A percentile compares a stretch with the other conserved stretches of the same genome.
Conservation (phyloP, 2,888 invertebrate species). For the Caenorhabditis becei region DNA sequence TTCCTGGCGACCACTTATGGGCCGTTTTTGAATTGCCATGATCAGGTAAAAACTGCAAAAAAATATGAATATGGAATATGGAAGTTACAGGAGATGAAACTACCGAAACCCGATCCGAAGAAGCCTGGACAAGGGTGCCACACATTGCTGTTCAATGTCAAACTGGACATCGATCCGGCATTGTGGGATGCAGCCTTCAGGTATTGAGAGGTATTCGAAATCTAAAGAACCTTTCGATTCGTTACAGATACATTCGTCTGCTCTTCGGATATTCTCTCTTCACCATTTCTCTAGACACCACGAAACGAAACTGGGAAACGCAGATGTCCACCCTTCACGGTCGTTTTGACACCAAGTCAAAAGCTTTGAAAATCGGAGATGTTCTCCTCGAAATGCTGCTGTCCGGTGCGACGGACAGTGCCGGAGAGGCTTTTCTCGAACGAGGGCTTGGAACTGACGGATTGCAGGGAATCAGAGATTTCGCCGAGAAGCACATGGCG, state of each 20-base stretch:
- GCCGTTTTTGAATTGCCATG: conserved; percentile 38
- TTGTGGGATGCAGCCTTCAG: conserved; percentile 51
- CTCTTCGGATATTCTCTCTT: conserved; percentile 33
- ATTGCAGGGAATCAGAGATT: conserved; percentile 18
- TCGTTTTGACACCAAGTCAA: conserved; percentile 44
- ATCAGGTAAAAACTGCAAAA: background rate
- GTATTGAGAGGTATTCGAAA: no score
- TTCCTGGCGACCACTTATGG: conserved; percentile 40
- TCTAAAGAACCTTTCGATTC: no score
- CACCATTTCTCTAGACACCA: conserved; percentile 35
- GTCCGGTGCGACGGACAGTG: conserved; percentile 46
- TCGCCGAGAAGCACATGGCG: conserved; percentile 50
- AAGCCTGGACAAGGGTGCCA: conserved; percentile 22
- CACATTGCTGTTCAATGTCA: conserved; percentile 49
- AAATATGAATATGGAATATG: background rate
- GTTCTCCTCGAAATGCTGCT: conserved; percentile 55
- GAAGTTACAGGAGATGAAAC: conserved; percentile 5
- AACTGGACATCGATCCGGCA: conserved; percentile 26
- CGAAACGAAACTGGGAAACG: conserved; percentile 39
- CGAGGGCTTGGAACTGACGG: conserved; percentile 53
- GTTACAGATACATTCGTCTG: conserved; percentile 51
- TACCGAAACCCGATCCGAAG: conserved; percentile 7
- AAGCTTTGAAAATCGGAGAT: conserved; percentile 49
- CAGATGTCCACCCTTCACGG: conserved; percentile 31
- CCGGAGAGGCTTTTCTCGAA: conserved; percentile 56